Percentiles rank a stretch among this genome's conserved stretches.
These are phyloP conservation scores for Ophion costatus DNA, from an alignment of 2,888 invertebrate genomes.

Conservation along the genomic window DNA sequence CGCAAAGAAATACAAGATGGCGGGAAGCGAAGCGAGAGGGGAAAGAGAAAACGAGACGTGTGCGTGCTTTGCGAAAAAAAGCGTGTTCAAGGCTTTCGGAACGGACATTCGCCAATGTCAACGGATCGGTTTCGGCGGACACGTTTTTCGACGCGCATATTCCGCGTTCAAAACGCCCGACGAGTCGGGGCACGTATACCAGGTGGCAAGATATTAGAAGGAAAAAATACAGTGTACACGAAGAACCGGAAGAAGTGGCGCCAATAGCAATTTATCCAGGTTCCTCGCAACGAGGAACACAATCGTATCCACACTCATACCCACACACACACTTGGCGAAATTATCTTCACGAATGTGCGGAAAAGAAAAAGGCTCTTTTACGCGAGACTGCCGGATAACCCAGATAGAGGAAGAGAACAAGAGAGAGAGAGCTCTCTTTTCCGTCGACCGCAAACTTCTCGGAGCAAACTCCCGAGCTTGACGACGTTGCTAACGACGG, in stretches of 20 bases:
- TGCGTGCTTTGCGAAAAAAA: not conserved
- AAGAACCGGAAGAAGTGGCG: slow-evolving; percentile 17
- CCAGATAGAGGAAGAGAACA: not conserved
- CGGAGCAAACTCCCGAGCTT: slow-evolving; percentile 51
- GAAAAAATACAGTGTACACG: slow-evolving; percentile 9
- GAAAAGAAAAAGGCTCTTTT: slow-evolving; percentile 2
- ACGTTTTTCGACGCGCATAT: slow-evolving; percentile 21
- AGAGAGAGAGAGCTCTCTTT: slow-evolving; percentile 21
- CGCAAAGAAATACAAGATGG: not conserved
- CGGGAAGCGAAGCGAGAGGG: not conserved
- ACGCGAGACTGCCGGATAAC: slow-evolving; percentile 17
- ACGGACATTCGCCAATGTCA: not conserved
- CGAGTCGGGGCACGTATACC: not conserved
- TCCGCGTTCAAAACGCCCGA: not conserved
- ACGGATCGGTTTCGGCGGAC: slow-evolving; percentile 17
- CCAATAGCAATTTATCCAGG: slow-evolving; percentile 22
- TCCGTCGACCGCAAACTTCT: slow-evolving; percentile 38
- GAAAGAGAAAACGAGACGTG: not conserved
- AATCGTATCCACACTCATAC: not conserved
- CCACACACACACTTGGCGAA: slow-evolving; percentile 13
- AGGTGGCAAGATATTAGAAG: not conserved
- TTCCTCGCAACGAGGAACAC: slow-evolving; percentile 5
- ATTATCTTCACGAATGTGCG: slow-evolving; percentile 4
- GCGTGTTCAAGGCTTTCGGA: not conserved
- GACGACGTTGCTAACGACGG: slow-evolving; percentile 61